phyloP scores from a whole-genome alignment of 2,888 invertebrate species.

The Callyntrura sp. region DNA sequence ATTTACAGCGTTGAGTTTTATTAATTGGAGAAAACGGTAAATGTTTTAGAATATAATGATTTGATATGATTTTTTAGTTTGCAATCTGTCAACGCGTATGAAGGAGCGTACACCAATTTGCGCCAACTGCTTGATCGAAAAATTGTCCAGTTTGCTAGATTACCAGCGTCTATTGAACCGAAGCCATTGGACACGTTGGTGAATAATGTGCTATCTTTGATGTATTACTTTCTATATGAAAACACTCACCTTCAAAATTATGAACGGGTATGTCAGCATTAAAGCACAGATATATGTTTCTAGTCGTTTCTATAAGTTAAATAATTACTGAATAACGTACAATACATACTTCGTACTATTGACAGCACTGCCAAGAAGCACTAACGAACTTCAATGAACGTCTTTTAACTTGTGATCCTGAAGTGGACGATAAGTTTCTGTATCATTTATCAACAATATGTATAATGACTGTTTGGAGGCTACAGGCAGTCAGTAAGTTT shows the following conservation, averaged over 20 bases:
- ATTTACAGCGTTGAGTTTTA: too few relatives aligned
- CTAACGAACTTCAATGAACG: slow-evolving; percentile 81
- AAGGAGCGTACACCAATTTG: slow-evolving; percentile 81
- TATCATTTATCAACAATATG: slow-evolving; percentile 80
- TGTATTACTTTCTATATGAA: slow-evolving; percentile 81
- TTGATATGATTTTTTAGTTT: slow-evolving; percentile 68
- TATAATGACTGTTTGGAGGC: slow-evolving; percentile 80
- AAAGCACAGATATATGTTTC: neutral
- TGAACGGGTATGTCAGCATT: slow-evolving; percentile 76
- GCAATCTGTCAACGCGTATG: slow-evolving; percentile 77
- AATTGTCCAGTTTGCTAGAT: slow-evolving; percentile 80
- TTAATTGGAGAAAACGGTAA: too few relatives aligned
- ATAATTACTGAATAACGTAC: too few relatives aligned
- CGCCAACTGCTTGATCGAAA: slow-evolving; percentile 78
- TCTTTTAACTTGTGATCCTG: slow-evolving; percentile 77
- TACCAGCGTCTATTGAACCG: slow-evolving; percentile 79
- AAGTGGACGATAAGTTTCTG: slow-evolving; percentile 80
- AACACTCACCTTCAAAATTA: slow-evolving; percentile 77
- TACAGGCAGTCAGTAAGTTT: slow-evolving; percentile 80
- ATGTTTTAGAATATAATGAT: neutral
- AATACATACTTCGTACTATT: slow-evolving; percentile 28
- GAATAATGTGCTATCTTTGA: slow-evolving; percentile 75
- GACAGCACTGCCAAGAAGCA: slow-evolving; percentile 78
- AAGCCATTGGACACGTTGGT: slow-evolving; percentile 80
- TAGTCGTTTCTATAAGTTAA: neutral